These are phyloP conservation scores for Chymomyza costata DNA, from an alignment of 1,140 invertebrate genomes.

Conservation along the genomic window DNA sequence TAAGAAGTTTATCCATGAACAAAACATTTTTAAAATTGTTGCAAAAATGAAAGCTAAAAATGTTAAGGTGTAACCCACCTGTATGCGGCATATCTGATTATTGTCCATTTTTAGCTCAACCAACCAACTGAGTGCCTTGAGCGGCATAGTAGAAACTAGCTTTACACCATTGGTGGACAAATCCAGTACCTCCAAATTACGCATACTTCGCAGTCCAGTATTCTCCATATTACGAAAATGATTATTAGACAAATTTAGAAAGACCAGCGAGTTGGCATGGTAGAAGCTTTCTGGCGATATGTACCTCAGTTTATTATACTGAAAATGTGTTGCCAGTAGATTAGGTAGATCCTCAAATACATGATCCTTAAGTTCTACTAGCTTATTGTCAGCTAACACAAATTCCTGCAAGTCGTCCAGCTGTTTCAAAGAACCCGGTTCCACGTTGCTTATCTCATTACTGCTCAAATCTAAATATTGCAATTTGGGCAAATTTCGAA, in stretches of 20 bases:
- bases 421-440: slow-evolving; percentile 84
- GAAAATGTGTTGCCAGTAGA: slow-evolving; percentile 85
- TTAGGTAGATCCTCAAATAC: slow-evolving; percentile 86
- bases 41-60: slow-evolving; percentile 53
- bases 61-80: slow-evolving; percentile 75
- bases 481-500: slow-evolving; percentile 83
- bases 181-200: slow-evolving; percentile 87
- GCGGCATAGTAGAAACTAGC: slow-evolving; percentile 80
- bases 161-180: slow-evolving; percentile 86
- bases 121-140: slow-evolving; percentile 85
- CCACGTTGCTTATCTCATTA: slow-evolving; percentile 87
- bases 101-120: slow-evolving; percentile 88
- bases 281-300: slow-evolving; percentile 87
- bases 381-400: slow-evolving; percentile 85
- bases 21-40: neutral
- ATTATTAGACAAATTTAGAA: slow-evolving; percentile 89
- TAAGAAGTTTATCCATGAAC: slow-evolving; percentile 6
- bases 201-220: slow-evolving; percentile 82
- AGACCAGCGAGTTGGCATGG: slow-evolving; percentile 84
- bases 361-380: slow-evolving; percentile 82
- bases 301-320: slow-evolving; percentile 85
- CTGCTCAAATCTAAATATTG: slow-evolving; percentile 85
- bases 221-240: slow-evolving; percentile 82
- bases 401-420: slow-evolving; percentile 86
- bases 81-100: slow-evolving; percentile 83